A percentile compares a stretch with the other conserved stretches of the same genome.
phyloP scores from a whole-genome alignment of 1,140 invertebrate species.

The Arion vulgaris region DNA sequence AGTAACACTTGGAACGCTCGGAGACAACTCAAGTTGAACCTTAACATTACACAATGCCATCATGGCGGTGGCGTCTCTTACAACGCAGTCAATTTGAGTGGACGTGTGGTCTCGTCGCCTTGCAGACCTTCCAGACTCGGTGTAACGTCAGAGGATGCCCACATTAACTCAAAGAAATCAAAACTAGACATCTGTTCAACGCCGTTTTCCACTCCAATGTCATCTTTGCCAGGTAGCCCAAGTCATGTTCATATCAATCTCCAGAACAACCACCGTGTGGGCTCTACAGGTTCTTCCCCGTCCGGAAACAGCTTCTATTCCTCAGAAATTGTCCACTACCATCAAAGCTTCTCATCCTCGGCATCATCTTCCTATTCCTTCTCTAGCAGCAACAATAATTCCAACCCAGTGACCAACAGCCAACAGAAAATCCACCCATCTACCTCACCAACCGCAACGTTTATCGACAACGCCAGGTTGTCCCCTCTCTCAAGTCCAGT shows the following conservation, averaged over 20 bases:
- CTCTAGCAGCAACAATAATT: neutral
- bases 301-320: neutral
- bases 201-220: constrained; percentile 16
- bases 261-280: neutral
- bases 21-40: constrained; percentile 42
- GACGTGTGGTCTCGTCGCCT: neutral
- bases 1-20: constrained; percentile 42
- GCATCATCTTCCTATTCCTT: neutral
- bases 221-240: constrained; percentile 20
- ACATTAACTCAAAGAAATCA: constrained; percentile 34
- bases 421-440: neutral
- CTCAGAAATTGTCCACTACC: constrained; percentile 19
- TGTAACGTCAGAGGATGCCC: neutral
- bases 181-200: constrained; percentile 32
- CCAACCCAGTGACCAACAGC: neutral
- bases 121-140: constrained; percentile 6
- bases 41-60: constrained; percentile 40
- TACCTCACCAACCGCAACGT: constrained; percentile 33
- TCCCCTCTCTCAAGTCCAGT: constrained; percentile 28
- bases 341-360: constrained; percentile 21
- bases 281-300: neutral
- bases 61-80: constrained; percentile 21
- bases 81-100: constrained; percentile 26
- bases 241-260: neutral
- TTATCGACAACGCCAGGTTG: constrained; percentile 22